Evolutionary conservation across 2,113 vertebrate species (phyloP).

Genomic region (Callochromis pleurospilus): DNA sequence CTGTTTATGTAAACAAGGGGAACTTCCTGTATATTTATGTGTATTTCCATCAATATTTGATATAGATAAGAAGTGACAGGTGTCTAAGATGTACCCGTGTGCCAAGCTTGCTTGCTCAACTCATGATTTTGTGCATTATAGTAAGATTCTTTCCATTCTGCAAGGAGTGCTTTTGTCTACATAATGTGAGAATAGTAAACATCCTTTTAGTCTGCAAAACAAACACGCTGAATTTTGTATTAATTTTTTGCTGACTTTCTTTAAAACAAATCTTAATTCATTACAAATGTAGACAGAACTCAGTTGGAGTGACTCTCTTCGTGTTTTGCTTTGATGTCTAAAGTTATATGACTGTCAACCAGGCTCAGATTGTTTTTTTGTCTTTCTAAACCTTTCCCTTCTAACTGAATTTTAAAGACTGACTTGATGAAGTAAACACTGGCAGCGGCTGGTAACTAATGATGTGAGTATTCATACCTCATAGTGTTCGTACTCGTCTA

Average conservation of each 20-base stretch:
- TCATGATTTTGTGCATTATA: background rate
- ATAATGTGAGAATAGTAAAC: background rate
- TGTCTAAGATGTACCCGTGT: background rate
- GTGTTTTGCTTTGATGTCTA: background rate
- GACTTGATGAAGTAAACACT: background rate
- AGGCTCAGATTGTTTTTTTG: background rate
- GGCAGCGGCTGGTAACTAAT: background rate
- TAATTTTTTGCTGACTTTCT: background rate
- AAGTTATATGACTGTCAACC: background rate
- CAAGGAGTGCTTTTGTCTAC: background rate
- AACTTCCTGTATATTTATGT: background rate
- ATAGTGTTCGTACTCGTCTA: slow-evolving; percentile 96
- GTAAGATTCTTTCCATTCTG: background rate
- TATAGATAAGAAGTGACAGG: background rate
- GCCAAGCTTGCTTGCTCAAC: background rate
- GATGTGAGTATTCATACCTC: slow-evolving; percentile 75
- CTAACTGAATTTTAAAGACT: background rate
- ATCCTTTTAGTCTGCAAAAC: background rate
- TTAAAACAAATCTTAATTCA: background rate
- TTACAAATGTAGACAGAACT: background rate
- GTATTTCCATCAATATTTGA: background rate
- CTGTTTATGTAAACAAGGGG: background rate
- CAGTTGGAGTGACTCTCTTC: background rate
- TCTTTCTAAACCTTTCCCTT: background rate
- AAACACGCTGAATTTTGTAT: background rate